phyloP scores from a whole-genome alignment of 1,140 invertebrate species.

The Argopecten irradians region DNA sequence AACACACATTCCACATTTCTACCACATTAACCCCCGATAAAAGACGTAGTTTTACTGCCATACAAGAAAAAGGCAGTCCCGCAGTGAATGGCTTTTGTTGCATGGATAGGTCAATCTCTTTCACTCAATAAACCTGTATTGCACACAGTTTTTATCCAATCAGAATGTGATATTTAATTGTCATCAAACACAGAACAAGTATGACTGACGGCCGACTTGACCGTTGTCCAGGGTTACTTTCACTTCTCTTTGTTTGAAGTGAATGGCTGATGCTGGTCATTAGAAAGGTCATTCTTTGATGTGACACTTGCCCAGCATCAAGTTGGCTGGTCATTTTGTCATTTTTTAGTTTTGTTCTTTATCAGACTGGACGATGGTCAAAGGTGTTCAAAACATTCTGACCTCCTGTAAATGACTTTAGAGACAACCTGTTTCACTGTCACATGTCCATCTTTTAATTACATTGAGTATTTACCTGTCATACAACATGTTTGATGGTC shows the following conservation, averaged over 20 bases:
- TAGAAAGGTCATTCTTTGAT: neutral
- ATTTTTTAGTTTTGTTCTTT: slow-evolving; percentile 18
- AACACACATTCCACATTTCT: neutral
- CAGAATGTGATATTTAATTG: neutral
- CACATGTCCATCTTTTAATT: slow-evolving; percentile 8
- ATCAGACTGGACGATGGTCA: neutral
- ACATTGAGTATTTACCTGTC: neutral
- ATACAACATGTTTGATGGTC: neutral
- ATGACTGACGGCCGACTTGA: neutral
- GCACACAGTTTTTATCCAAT: slow-evolving; percentile 10
- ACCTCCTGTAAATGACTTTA: neutral
- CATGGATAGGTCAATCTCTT: neutral
- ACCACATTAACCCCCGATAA: neutral
- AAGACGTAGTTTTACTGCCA: slow-evolving; percentile 15
- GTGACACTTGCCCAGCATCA: neutral
- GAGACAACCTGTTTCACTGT: neutral
- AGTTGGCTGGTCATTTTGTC: neutral
- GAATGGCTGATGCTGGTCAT: neutral
- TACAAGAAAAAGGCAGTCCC: slow-evolving; percentile 20
- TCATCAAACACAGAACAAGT: neutral
- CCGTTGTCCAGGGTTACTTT: neutral
- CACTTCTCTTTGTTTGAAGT: neutral
- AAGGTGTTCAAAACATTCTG: neutral
- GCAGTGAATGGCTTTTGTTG: slow-evolving; percentile 15
- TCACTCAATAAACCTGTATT: slow-evolving; percentile 11